Evolutionary conservation across 2,888 invertebrate species (phyloP), one percentile per base, ranked within the genome.

Genomic region (Halictus quadricinctus): DNA sequence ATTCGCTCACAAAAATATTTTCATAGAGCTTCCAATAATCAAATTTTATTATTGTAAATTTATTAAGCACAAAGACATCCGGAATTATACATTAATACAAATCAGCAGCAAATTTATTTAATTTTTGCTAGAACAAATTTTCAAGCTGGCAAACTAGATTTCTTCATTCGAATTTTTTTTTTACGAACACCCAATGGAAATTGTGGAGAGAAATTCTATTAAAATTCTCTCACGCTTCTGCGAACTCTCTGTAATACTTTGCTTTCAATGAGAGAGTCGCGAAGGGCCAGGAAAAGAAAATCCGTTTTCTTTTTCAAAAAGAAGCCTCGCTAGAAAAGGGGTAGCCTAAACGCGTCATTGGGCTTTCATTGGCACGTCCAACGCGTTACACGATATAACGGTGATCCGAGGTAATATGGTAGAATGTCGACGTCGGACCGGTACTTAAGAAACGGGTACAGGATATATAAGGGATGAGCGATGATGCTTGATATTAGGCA

Each of bases 401-500:
- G 60, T 60, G 78, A 82, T 80, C 66, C 75, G n/a, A 54, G 83
- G 76, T 83, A 87, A 81, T 79, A 83, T 64, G 60, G 66, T 69
- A 75, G 81, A 82, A 86, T 58, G 85, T 72, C 80, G 83, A 86
- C 76, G 83, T 84, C 54, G 86, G 80, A 75, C 72, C 83, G 77
- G 79, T 86, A 72, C 85, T 90, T 86, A 86, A 87, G 89, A 76
- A 88, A 87, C 82, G 83, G 86, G 76, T 85, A 79, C 76, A 81
- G 70, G 81, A 84, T 83, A 80, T 87, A 83, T 87, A 89, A 90
- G 88, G 90, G 91, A 93, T 93, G 92, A 93, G 91, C 92, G 92
- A 93, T 93, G 93, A 93, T 93, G 92, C 88, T 90, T 91, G 93
- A 93, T 93, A 93, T 93, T 93, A 93, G 93, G 92, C 92, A 85